Evolutionary conservation across 2,888 invertebrate genomes (phyloP).

Genomic region (Arrhopalites spinosus): DNA sequence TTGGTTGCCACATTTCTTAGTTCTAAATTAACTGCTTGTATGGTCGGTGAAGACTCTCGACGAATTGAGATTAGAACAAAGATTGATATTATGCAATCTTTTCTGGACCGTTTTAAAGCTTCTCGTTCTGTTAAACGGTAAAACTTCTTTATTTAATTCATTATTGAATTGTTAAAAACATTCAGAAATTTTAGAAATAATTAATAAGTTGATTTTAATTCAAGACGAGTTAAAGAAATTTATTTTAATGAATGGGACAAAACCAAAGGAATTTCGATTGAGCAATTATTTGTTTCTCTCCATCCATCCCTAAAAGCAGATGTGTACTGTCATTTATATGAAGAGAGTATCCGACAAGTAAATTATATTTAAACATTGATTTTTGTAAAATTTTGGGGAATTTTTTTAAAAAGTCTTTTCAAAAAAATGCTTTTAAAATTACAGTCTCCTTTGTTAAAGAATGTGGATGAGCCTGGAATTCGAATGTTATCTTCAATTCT

Average conservation of each 20-base stretch:
- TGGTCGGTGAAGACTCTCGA: conserved; percentile 50
- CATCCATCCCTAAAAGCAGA: conserved; percentile 52
- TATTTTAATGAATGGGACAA: conserved; percentile 53
- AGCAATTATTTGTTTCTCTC: conserved; percentile 45
- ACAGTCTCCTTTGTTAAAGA: conserved; percentile 39
- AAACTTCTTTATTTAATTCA: background rate
- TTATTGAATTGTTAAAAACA: background rate
- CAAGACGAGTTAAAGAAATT: conserved; percentile 47
- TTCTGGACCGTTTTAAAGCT: conserved; percentile 45
- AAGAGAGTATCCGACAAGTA: conserved; percentile 39
- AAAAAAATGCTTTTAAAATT: background rate
- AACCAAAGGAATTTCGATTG: conserved; percentile 44
- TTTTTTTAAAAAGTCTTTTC: too few relatives aligned
- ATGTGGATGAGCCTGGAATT: conserved; percentile 48
- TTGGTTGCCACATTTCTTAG: conserved; percentile 37
- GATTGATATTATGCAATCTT: conserved; percentile 44
- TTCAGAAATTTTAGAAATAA: background rate
- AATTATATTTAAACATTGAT: too few relatives aligned
- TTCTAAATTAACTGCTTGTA: conserved; percentile 46
- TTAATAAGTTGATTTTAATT: background rate
- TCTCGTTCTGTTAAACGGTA: conserved; percentile 42
- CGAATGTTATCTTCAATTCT: conserved; percentile 46
- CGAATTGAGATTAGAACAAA: conserved; percentile 47
- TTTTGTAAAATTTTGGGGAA: too few relatives aligned
- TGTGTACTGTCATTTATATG: conserved; percentile 51